Percentiles rank a stretch among this genome's conserved stretches.
Conservation (phyloP, 2,797 vertebrate species). For the Hyperoplus immaculatus region DNA sequence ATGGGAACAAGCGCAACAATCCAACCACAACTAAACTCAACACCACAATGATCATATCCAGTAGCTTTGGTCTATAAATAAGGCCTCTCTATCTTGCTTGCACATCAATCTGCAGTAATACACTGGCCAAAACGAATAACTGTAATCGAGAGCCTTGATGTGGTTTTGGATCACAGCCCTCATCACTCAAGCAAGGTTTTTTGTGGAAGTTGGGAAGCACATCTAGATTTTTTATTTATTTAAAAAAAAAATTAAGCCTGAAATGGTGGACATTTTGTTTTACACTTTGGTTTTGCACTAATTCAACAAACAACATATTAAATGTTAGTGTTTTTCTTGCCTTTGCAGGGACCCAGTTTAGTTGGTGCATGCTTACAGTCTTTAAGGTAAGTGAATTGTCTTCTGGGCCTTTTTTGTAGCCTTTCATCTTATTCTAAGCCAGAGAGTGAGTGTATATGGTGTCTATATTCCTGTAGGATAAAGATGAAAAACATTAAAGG, state of each 20-base stretch:
- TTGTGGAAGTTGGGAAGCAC: background rate
- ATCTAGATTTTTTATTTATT: background rate
- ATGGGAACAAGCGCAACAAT: conserved; percentile 6
- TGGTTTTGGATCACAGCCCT: conserved; percentile 4
- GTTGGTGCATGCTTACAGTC: background rate
- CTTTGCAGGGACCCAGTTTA: background rate
- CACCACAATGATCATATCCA: conserved; percentile 5
- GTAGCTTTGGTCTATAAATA: conserved; percentile 55
- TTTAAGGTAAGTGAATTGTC: background rate
- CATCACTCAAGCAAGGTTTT: background rate
- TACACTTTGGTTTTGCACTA: background rate
- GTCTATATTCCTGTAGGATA: background rate
- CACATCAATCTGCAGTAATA: conserved; percentile 8
- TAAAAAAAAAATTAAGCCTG: background rate
- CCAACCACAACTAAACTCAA: conserved; percentile 34
- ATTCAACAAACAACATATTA: background rate
- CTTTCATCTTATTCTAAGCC: background rate
- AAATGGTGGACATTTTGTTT: background rate
- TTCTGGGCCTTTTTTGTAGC: background rate
- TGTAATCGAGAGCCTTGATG: conserved; percentile 40
- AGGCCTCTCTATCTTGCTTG: conserved; percentile 23
- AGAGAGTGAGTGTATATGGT: background rate
- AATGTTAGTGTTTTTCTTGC: background rate
- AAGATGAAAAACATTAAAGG: background rate
- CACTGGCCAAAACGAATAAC: conserved; percentile 3